Percentiles rank a stretch among this genome's conserved stretches.
These are phyloP conservation scores for Ferrisia virgata DNA, from an alignment of 2,888 invertebrate species.

Conservation along the genomic window DNA sequence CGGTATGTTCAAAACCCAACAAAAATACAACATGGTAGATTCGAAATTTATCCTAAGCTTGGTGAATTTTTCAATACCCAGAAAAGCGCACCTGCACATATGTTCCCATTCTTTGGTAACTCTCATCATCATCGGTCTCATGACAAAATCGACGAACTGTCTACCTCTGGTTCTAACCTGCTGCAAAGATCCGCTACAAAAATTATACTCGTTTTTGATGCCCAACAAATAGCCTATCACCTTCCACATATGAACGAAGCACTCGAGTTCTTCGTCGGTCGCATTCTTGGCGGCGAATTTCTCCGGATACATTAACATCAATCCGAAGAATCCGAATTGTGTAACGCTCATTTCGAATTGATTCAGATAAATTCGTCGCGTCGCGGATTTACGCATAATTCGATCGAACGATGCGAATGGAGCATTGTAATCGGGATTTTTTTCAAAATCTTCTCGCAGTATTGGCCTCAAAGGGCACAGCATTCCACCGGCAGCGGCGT, in stretches of 20 bases:
- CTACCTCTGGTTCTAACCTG: conserved; percentile 52
- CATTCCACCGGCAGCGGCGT: background rate
- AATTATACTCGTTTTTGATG: conserved; percentile 54
- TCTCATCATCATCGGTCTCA: conserved; percentile 52
- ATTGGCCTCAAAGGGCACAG: background rate
- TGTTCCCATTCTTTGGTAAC: conserved; percentile 54
- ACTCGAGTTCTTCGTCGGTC: conserved; percentile 56
- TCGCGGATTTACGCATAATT: background rate
- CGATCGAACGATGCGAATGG: background rate
- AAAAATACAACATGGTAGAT: conserved; percentile 51
- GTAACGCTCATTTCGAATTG: conserved; percentile 59
- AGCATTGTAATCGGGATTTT: background rate
- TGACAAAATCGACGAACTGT: conserved; percentile 52
- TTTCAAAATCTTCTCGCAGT: background rate
- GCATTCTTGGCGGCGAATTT: conserved; percentile 53
- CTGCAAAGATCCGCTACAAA: conserved; percentile 53
- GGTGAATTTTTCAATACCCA: conserved; percentile 52
- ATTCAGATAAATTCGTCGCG: conserved; percentile 51
- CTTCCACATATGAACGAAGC: conserved; percentile 59
- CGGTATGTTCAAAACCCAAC: conserved; percentile 51
- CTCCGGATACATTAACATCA: conserved; percentile 55
- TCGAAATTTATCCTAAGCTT: conserved; percentile 51
- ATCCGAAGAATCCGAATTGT: conserved; percentile 58
- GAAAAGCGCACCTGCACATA: conserved; percentile 53
- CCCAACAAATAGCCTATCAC: conserved; percentile 58